phyloP scores from a whole-genome alignment of 2,113 vertebrate species.

The Microtus richardsoni region DNA sequence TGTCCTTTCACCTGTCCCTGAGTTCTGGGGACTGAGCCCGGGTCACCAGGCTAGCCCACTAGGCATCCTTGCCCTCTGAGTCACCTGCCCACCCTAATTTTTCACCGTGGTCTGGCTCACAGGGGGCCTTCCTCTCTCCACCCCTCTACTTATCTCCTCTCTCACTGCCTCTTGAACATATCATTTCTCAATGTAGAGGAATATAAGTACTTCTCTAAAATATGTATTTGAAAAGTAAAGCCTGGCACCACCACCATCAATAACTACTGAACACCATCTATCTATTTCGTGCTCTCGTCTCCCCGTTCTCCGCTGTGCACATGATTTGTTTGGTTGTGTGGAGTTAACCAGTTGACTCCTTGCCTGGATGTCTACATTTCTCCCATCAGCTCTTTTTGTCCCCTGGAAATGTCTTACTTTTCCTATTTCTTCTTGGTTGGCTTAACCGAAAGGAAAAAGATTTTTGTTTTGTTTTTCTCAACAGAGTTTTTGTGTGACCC shows the following conservation, averaged over 20 bases:
- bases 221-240: not conserved
- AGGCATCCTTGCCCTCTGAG: not conserved
- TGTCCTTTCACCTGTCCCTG: not conserved
- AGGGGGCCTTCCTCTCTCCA: fast-evolving
- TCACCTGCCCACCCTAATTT: not conserved
- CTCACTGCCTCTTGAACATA: not conserved
- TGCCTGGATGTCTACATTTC: not conserved
- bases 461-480: not conserved
- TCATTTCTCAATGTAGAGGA: not conserved
- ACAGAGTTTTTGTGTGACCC: too few species aligned
- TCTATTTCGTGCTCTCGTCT: not conserved
- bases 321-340: too few species aligned
- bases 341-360: too few species aligned
- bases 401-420: not conserved
- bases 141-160: fast-evolving
- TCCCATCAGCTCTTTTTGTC: not conserved
- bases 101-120: fast-evolving
- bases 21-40: not conserved
- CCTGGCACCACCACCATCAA: too few species aligned
- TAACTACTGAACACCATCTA: not conserved
- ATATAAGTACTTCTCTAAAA: not conserved
- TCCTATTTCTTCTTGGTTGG: not conserved
- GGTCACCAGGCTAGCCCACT: too few species aligned
- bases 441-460: not conserved
- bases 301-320: too few species aligned